These are phyloP conservation scores for Teleogryllus occipitalis DNA, from an alignment of 1,140 invertebrate species.

Conservation along the genomic window DNA sequence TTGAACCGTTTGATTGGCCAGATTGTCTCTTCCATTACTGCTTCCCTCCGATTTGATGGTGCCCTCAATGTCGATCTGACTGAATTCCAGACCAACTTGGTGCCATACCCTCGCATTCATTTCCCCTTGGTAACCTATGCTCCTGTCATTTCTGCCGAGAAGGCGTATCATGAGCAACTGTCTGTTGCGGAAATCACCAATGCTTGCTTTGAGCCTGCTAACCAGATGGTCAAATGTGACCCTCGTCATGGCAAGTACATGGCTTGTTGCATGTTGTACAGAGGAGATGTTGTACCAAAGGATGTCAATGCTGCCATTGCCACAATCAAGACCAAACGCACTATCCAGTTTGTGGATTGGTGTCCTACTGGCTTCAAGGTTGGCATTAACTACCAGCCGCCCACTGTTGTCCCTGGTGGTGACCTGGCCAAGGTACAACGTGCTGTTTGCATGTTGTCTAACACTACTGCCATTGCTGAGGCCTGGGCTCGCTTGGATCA, in stretches of 20 bases:
- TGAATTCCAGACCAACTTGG: constrained; percentile 77
- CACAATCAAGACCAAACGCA: constrained; percentile 73
- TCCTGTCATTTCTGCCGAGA: constrained; percentile 75
- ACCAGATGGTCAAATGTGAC: constrained; percentile 92
- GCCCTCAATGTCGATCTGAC: constrained; percentile 66
- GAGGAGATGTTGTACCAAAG: constrained; percentile 49
- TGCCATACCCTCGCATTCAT: constrained; percentile 75
- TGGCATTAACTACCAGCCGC: constrained; percentile 71
- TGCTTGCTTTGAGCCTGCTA: constrained; percentile 80
- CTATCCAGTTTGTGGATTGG: constrained; percentile 86
- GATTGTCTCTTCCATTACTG: constrained; percentile 80
- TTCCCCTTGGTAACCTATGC: constrained; percentile 79
- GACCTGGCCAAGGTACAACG: constrained; percentile 68
- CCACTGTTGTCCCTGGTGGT: constrained; percentile 72
- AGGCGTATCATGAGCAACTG: constrained; percentile 76
- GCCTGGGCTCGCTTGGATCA: constrained; percentile 70
- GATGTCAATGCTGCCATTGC: constrained; percentile 76
- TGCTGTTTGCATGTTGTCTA: constrained; percentile 69
- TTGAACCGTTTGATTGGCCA: constrained; percentile 74
- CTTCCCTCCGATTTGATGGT: constrained; percentile 66
- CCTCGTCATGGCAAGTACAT: constrained; percentile 84
- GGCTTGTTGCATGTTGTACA: constrained; percentile 75
- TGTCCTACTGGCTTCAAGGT: constrained; percentile 80
- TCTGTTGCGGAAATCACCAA: constrained; percentile 82
- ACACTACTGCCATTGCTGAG: constrained; percentile 73